Conservation (phyloP, 2,113 vertebrate species). For the Dipodomys stephensi region DNA sequence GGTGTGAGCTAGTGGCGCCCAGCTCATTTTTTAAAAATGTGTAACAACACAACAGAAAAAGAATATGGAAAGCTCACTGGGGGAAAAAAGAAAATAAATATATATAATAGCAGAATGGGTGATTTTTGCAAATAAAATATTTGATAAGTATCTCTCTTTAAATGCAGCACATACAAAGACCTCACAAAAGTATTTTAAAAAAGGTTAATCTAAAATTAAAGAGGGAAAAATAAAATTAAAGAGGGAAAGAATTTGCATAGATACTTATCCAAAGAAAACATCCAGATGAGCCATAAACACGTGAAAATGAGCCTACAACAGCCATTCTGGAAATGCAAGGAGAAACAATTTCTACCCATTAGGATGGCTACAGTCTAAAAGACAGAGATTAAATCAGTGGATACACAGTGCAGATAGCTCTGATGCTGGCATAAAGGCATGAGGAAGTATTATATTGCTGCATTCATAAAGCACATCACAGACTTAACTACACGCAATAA, state of each 20-base stretch:
- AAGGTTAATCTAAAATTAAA: neutral
- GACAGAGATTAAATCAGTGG: too few species aligned
- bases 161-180: conserved; percentile 2
- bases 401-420: too few species aligned
- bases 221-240: neutral
- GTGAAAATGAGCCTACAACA: conserved; percentile 14
- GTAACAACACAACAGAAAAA: too few species aligned
- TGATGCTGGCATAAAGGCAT: too few species aligned
- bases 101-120: too few species aligned
- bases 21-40: too few species aligned
- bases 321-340: neutral
- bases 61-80: too few species aligned
- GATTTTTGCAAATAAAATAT: neutral
- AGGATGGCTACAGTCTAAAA: conserved; percentile 19
- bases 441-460: too few species aligned
- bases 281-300: neutral
- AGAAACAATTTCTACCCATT: conserved; percentile 8
- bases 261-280: neutral
- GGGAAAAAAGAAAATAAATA: too few species aligned
- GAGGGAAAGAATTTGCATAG: neutral
- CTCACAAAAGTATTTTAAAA: neutral
- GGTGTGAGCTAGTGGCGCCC: too few species aligned
- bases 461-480: too few species aligned
- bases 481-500: too few species aligned
- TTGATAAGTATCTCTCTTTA: neutral